Evolutionary conservation across 2,888 invertebrate species (phyloP).

Genomic region (Phytoseiulus persimilis): DNA sequence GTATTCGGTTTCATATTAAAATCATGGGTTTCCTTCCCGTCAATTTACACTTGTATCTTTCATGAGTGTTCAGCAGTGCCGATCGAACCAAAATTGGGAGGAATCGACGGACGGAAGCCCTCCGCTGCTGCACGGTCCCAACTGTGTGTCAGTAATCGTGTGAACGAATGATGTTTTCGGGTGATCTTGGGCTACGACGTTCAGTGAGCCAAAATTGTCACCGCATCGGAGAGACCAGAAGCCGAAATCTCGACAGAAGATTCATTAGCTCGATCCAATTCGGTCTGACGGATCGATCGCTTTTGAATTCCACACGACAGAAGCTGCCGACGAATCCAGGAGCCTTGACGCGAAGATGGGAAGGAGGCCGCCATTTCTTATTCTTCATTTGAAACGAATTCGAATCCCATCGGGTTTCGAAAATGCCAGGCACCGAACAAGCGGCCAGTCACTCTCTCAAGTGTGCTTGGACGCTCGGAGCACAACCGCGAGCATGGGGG

Average conservation of each 20-base stretch:
- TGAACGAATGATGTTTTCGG: not conserved
- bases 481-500: not conserved
- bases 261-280: conserved; percentile 5
- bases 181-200: not conserved
- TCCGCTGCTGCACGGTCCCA: too few species aligned
- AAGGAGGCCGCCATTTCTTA: not conserved
- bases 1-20: too few species aligned
- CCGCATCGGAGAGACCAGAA: not conserved
- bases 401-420: not conserved
- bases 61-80: too few species aligned
- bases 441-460: not conserved
- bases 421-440: not conserved
- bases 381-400: not conserved
- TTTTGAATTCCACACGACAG: not conserved
- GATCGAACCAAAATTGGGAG: too few species aligned
- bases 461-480: not conserved
- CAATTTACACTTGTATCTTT: too few species aligned
- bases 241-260: not conserved
- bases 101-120: too few species aligned
- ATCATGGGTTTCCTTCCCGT: too few species aligned
- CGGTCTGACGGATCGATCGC: not conserved
- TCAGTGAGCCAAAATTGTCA: not conserved
- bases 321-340: not conserved
- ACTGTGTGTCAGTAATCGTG: too few species aligned
- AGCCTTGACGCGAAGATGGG: not conserved